A percentile compares a stretch with the other conserved stretches of the same genome.
phyloP scores from a whole-genome alignment of 92 coral and sea anemone species.

The Zoanthus solanderi region DNA sequence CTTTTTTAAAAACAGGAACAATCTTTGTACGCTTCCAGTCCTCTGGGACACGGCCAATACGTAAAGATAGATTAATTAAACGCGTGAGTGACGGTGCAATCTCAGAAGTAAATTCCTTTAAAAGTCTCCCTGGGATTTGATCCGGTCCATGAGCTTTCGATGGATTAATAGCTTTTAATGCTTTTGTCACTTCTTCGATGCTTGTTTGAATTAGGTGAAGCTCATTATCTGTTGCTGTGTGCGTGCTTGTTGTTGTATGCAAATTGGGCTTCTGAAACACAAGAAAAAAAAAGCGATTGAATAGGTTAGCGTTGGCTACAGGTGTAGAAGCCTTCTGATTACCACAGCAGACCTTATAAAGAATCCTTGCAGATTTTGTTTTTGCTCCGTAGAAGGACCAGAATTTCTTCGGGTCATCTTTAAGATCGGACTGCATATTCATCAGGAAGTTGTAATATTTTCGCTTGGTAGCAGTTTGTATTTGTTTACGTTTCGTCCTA shows the following conservation, averaged over 20 bases:
- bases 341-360: neutral
- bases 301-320: slow-evolving; percentile 39
- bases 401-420: slow-evolving; percentile 37
- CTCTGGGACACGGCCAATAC: neutral
- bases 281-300: slow-evolving; percentile 43
- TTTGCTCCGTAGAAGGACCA: slow-evolving; percentile 38
- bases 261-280: slow-evolving; percentile 37
- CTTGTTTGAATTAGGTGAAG: slow-evolving; percentile 1
- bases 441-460: slow-evolving; percentile 13
- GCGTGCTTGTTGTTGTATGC: neutral
- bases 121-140: slow-evolving; percentile 7
- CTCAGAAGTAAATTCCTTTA: slow-evolving; percentile 37
- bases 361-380: slow-evolving; percentile 1
- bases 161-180: too few species aligned
- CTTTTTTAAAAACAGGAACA: slow-evolving; percentile 33
- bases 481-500: neutral
- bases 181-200: too few species aligned
- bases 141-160: slow-evolving; percentile 38
- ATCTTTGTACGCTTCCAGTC: slow-evolving; percentile 41
- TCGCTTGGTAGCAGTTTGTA: slow-evolving; percentile 27
- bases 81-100: slow-evolving; percentile 40
- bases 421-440: slow-evolving; percentile 29
- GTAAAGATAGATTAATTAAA: slow-evolving; percentile 36
- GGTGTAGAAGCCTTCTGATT: neutral
- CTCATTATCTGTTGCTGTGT: slow-evolving; percentile 8